Base-by-base conservation (phyloP, 2,113 vertebrate species). In the Cryptotis parvus region DNA sequence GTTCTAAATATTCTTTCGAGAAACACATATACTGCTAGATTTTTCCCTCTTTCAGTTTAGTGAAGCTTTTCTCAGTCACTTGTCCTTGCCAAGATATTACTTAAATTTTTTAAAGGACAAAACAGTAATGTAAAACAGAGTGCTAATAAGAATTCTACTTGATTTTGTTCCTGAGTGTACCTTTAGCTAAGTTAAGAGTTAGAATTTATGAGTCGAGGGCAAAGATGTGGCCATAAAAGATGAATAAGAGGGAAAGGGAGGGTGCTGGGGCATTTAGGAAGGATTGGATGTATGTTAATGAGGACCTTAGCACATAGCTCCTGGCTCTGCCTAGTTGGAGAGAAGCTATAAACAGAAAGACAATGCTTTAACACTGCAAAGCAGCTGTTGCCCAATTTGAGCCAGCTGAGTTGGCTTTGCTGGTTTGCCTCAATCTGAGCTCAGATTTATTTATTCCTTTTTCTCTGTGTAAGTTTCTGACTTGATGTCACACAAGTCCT, bases 1-100 rank as follows among this genome's bases (percentile, higher is more conserved):
- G 6, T 20, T 37, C 16, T 89, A 73, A 88, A 77, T 73, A 92
- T 72, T 70, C 55, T 43, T 88, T 58, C 80, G 68, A 92, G 66
- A 89, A 80, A 45, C 61, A 90, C 3, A 4, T 41, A 33, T 26
- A n/a, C 61, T 2, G 6, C 15, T 49, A 65, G 35, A 83, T 75
- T 61, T 70, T 26, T 4, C 39, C 11, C 18, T 61, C 37, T 33
- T 22, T 85, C 26, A 24, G 6, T n/a, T 37, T 41, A 83, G 15
- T 31, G 20, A 8, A 90, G 20, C 26, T n/a, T 74, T 88, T 87
- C 52, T 90, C 39, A 31, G 22, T 6, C 14, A 70, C 55, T 22
- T 80, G 16, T 49, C n/a, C 29, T 82, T 73, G 6, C 31, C 84
- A 86, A 94, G 69, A 31, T 31, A 58, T 31, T 63, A 29, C 16